Base-by-base conservation (phyloP, 2,113 vertebrate genomes). In the Caranx melampygus region DNA sequence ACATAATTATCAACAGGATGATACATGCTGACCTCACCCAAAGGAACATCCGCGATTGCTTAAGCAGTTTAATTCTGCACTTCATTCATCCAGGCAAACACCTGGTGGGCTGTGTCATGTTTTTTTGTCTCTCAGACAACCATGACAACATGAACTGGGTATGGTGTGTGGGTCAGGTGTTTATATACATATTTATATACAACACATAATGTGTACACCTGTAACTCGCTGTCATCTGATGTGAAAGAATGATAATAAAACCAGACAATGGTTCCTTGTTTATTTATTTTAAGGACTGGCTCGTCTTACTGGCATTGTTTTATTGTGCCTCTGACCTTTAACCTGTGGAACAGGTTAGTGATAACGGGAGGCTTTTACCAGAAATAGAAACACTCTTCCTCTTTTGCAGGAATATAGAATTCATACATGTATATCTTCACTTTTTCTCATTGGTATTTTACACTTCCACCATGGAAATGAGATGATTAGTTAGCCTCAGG, bases 11-110 rank as follows among this genome's bases (percentile, higher is more conserved):
- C 52, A 66, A 63, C 71, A 66, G 60, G 59, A 77, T 81, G 78
- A 88, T 67, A 78, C 69, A 84, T 44, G 72, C 33, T 86, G 78
- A 90, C 74, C 54, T 88, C 75, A 81, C 35, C 37, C 74, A 72
- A 9, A 78, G 64, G 67, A 85, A 89, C 40, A 81, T 85, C 77
- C 82, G 73, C 59, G 63, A 86, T 91, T 92, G 78, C 82, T 67
- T 74, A 87, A 89, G 49, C 26, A 14, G 72, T 75, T 68, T 71
- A 6, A 61, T 55, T 82, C 37, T 31, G 35, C 33, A 40, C 15
- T 16, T 57, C 21, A 21, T 45, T 68, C 21, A 72, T 61, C 12
- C 67, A 57, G 57, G 31, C 31, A 82, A 62, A 31, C 21, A 68
- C 60, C 62, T 10, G 7, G 42, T 66, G 40, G 59, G 35, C 13